phyloP scores from a whole-genome alignment of 1,140 invertebrate genomes.

The Chionoecetes opilio region DNA sequence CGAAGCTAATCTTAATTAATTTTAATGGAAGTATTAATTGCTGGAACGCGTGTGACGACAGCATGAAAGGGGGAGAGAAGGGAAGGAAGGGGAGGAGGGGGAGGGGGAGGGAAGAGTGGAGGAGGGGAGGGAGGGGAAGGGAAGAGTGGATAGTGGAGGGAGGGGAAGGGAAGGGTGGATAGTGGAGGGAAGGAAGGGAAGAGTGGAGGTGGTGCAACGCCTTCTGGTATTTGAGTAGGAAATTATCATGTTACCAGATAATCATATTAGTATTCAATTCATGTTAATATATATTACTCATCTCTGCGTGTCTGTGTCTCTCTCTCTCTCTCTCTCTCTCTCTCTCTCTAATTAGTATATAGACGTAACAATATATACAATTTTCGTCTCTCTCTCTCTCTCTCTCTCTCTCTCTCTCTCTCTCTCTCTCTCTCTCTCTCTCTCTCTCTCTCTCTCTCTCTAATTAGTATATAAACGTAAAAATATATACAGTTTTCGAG shows the following conservation, averaged over 20 bases:
- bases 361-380: too few species aligned
- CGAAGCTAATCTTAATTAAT: too few species aligned
- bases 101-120: not conserved
- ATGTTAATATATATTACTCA: not conserved
- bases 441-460: too few species aligned
- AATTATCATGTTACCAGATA: not conserved
- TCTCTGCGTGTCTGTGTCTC: not conserved
- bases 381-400: too few species aligned
- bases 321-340: slow-evolving; percentile 20
- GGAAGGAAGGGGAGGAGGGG: not conserved
- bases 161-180: not conserved
- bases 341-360: too few species aligned
- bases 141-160: not conserved
- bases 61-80: not conserved
- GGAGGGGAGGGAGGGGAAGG: not conserved
- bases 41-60: too few species aligned
- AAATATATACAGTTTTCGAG: too few species aligned
- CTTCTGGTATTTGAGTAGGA: not conserved
- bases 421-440: too few species aligned
- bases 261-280: not conserved
- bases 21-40: too few species aligned
- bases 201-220: not conserved
- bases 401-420: too few species aligned
- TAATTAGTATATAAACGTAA: too few species aligned
- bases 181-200: not conserved